Percentiles rank a stretch among this genome's conserved stretches.
Evolutionary conservation across 2,888 invertebrate genomes (phyloP).

Genomic region (Noctua fimbriata): DNA sequence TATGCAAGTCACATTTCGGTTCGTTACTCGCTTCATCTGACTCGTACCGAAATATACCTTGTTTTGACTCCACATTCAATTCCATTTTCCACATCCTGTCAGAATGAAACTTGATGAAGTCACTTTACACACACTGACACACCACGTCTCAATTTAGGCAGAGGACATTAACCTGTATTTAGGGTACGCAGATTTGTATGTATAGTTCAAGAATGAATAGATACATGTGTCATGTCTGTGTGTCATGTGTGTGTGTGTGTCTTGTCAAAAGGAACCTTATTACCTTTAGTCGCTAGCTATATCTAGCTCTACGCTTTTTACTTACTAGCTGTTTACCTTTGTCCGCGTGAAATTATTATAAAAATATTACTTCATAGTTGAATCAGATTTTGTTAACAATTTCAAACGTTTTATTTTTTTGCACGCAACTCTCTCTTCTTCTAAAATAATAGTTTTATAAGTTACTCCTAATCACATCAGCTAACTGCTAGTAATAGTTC

Average conservation of each 20-base stretch:
- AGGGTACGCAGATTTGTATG: not conserved
- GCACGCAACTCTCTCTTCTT: too few species aligned
- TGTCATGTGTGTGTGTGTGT: not conserved
- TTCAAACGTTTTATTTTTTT: too few species aligned
- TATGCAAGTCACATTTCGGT: conserved; percentile 18
- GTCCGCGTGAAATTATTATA: too few species aligned
- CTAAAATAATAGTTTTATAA: too few species aligned
- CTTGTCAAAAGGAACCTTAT: not conserved
- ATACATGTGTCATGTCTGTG: too few species aligned
- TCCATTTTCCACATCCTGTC: not conserved
- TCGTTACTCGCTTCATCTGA: not conserved
- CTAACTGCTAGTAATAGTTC: too few species aligned
- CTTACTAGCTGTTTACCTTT: too few species aligned
- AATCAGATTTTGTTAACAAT: too few species aligned
- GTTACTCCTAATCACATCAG: too few species aligned
- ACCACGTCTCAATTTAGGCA: not conserved
- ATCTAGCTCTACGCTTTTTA: too few species aligned
- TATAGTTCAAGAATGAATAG: not conserved
- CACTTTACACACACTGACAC: not conserved
- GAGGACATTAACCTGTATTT: not conserved
- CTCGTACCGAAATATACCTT: not conserved
- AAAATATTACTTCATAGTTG: too few species aligned
- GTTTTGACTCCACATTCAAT: not conserved
- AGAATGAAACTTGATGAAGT: not conserved
- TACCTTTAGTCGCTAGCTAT: not conserved